Base-by-base conservation (phyloP, 1,140 invertebrate genomes). In the Zaprionus capensis region DNA sequence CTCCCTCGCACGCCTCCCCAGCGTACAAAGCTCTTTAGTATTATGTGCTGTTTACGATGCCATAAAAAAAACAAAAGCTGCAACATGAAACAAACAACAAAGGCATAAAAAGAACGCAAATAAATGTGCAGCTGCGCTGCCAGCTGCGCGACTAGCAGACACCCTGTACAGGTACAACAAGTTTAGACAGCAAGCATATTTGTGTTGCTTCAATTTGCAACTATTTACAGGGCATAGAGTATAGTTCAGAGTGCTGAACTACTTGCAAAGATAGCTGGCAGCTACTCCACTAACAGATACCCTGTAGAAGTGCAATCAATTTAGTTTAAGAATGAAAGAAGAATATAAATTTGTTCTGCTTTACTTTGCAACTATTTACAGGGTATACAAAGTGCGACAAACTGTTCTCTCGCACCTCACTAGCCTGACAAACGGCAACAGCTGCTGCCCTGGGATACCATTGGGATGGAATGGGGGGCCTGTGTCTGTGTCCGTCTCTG, bases 41-140 rank as follows among this genome's bases (percentile, higher is more conserved):
- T 76, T 76, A 76, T 76, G 69, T 76, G 68, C 74, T 72, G 74
- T 76, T 76, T 76, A 76, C 69, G 74, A 76, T 59, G 69, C 57
- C 68, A 71, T 76, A 76, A 76, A 76, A 76, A 70, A 70, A 72
- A 31, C 59, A 64, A 65, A 66, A 65, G 61, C 67, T 71, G 62
- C 59, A 65, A 65, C 55, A 72, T 36, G 62, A 66, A 76, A 72
- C 68, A 66, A 66, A 66, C 68, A 76, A 76, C 69, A 66, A 72
- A 66, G 55, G 56, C 62, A 72, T 66, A 67, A 55, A 76, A 76
- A 71, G 36, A 22, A 66, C 22, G 26, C 44, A 65, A 65, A 6
- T 36, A 38, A 65, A 20, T 41, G 22, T n/a, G 26, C 26, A 51
- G n/a, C 6, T 11, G 2, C 15, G 26, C 22, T 17, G 41, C 15